These are phyloP conservation scores for Pangasius larnaudii DNA, from an alignment of 2,797 vertebrate species.

Conservation along the genomic window DNA sequence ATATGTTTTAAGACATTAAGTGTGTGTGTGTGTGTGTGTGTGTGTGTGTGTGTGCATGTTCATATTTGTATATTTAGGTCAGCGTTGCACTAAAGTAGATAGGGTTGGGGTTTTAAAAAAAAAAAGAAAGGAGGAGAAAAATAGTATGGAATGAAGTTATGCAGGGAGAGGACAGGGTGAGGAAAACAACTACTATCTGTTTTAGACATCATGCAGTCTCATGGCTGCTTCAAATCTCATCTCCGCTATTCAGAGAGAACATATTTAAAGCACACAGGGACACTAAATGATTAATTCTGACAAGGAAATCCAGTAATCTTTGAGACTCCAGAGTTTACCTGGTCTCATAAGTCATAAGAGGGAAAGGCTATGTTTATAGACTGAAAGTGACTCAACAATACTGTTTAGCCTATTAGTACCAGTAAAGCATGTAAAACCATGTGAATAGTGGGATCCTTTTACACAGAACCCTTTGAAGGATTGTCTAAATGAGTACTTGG, in stretches of 20 bases:
- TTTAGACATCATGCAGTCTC: conserved; percentile 15
- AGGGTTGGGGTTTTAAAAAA: neutral
- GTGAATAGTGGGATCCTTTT: neutral
- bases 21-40: conserved; percentile 1
- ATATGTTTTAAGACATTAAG: neutral
- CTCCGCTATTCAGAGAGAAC: neutral
- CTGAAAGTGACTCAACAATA: conserved; percentile 6
- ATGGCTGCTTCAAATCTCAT: conserved; percentile 15
- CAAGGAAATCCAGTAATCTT: conserved; percentile 32
- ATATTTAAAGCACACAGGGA: conserved; percentile 2
- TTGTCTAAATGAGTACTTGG: neutral
- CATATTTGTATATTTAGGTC: too few species aligned
- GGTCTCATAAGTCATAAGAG: conserved; percentile 9
- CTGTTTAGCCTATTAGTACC: neutral
- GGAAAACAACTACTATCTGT: conserved; percentile 33
- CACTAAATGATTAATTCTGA: conserved; percentile 8
- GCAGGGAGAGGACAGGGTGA: neutral
- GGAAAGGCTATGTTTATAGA: neutral
- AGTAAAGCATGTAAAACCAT: neutral
- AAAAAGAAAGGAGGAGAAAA: too few species aligned
- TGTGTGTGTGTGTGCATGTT: neutral
- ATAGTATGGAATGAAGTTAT: neutral
- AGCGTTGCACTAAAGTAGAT: neutral
- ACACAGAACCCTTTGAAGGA: neutral
- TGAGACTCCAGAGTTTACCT: neutral